phyloP scores from a whole-genome alignment of 2,797 vertebrate species.

The Lerista edwardsae region DNA sequence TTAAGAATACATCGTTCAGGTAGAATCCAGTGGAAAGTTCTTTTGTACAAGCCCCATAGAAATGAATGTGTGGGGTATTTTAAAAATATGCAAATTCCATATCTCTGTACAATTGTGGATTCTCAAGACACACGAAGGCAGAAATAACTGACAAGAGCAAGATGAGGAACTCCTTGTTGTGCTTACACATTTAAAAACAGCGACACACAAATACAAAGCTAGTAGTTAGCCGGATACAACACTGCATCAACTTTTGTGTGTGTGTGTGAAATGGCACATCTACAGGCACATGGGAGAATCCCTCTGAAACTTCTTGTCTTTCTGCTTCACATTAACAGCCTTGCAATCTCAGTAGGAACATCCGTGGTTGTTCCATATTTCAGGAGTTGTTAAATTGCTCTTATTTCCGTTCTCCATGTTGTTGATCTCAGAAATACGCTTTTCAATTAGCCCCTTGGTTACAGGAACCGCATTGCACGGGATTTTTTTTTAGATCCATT shows the following conservation, averaged over 20 bases:
- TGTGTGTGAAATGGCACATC: background rate
- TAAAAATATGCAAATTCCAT: background rate
- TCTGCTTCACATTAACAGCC: background rate
- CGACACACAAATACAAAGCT: background rate
- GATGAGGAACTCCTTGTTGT: background rate
- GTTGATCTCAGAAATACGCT: constrained; percentile 5
- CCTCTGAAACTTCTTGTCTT: background rate
- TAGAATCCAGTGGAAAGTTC: background rate
- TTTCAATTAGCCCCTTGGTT: constrained; percentile 4
- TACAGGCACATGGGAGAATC: background rate
- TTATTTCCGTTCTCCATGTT: background rate
- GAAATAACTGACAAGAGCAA: background rate
- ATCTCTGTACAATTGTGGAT: background rate
- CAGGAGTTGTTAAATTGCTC: background rate
- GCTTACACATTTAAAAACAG: background rate
- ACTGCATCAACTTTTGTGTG: too few relatives aligned
- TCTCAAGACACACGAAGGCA: background rate
- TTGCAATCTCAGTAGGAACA: background rate
- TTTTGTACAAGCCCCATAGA: background rate
- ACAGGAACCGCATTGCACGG: background rate
- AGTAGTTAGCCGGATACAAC: too few relatives aligned
- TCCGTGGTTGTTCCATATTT: background rate
- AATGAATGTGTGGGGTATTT: background rate
- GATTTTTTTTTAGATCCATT: background rate
- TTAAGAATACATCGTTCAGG: background rate